Conservation (phyloP, 2,888 invertebrate species). For the Erebia aethiops region DNA sequence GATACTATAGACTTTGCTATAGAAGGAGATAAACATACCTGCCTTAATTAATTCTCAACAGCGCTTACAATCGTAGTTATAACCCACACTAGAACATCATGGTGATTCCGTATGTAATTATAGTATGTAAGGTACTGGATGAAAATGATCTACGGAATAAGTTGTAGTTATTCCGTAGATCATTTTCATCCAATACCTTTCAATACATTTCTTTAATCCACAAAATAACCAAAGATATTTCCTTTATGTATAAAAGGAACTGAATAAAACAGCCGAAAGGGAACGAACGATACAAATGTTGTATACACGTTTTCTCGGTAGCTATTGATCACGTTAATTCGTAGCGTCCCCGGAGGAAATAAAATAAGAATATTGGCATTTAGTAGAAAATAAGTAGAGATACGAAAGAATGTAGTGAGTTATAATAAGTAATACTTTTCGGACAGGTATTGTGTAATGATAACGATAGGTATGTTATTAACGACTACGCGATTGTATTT, state of each 20-base stretch:
- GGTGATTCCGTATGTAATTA: too few relatives aligned
- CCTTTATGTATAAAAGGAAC: not conserved
- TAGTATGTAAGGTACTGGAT: too few relatives aligned
- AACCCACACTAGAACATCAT: too few relatives aligned
- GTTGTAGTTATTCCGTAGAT: too few relatives aligned
- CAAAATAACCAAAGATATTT: conserved; percentile 11
- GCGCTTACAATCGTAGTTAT: too few relatives aligned
- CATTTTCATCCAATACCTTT: not conserved
- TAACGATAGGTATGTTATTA: not conserved
- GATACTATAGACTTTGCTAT: not conserved
- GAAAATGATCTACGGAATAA: too few relatives aligned
- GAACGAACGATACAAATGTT: conserved; percentile 17
- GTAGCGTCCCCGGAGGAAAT: conserved; percentile 13
- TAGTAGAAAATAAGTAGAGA: conserved; percentile 8
- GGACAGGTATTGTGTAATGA: not conserved
- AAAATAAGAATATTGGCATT: conserved; percentile 15
- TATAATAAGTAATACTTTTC: not conserved
- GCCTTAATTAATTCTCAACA: too few relatives aligned
- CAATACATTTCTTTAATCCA: not conserved
- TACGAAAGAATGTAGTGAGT: conserved; percentile 3
- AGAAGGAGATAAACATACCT: too few relatives aligned
- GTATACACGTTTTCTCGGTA: conserved; percentile 13
- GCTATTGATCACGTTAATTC: conserved; percentile 24
- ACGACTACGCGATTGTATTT: not conserved
- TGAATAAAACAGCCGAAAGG: conserved; percentile 1